Evolutionary conservation across 2,888 invertebrate genomes (phyloP), one percentile per base, ranked within the genome.

Genomic region (Urechis unicinctus): DNA sequence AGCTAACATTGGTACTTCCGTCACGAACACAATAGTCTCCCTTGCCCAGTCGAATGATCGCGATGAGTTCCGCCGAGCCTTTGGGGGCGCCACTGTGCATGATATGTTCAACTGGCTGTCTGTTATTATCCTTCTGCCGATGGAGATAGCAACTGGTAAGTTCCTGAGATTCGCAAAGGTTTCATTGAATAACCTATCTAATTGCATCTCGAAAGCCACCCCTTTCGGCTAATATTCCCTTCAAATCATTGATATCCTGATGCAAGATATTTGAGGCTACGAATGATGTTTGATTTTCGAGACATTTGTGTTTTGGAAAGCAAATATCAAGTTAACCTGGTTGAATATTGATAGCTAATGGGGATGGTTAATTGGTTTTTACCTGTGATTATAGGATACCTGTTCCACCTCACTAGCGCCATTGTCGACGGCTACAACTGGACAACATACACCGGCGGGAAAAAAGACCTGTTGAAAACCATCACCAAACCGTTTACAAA

Each of bases 21-120:
- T 83, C 21, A 83, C 83, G 44, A 83, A 81, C 67, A 81, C 81
- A 1, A 73, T 83, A 46, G 82, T 82, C 9, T 75, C 80, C 4
- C 66, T 82, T 58, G 77, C 73, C 0, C 79, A 80, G 66, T 66
- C 64, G 5, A 57, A 52, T 17, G 59, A 71, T 61, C 58, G 78
- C n/a, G 68, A 77, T 25, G 75, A 80, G 63, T 82, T 82, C 67
- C 64, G 79, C 55, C 62, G 80, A 24, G 82, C 82, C 2, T 82
- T 82, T 63, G 80, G 81, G 4, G 82, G 80, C 5, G 82, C 82
- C 22, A 81, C 81, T n/a, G 76, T 83, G 2, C 82, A 83, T 62
- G 83, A 83, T 67, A 81, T 82, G 75, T 83, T 82, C 72, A 83
- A 83, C 68, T 81, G 82, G 78, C 70, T 83, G 49, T 71, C 79